Percentiles rank a stretch among this genome's conserved stretches.
Conservation (phyloP, 2,797 vertebrate genomes). For the Momotus momota region DNA sequence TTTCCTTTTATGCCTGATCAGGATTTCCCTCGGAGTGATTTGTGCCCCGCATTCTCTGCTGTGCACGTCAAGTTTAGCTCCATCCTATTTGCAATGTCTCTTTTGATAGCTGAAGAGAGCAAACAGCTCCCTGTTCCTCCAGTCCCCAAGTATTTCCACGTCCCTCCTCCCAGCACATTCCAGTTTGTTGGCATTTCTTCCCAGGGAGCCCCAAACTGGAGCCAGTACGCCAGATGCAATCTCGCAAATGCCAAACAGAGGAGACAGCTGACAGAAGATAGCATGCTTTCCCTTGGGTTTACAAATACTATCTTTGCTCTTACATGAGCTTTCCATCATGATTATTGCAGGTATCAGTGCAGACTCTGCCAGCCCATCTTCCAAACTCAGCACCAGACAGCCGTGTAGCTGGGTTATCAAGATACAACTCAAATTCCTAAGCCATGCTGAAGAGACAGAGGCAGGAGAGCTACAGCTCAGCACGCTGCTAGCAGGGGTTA, state of each 20-base stretch:
- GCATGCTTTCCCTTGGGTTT: fast-evolving
- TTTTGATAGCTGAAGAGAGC: neutral
- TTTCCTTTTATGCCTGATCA: neutral
- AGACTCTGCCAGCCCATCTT: neutral
- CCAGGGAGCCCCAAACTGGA: neutral
- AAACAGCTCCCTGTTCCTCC: neutral
- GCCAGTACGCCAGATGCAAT: neutral
- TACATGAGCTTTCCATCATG: neutral
- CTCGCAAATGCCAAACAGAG: neutral
- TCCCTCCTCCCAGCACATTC: neutral
- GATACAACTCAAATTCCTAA: neutral
- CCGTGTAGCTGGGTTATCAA: fast-evolving
- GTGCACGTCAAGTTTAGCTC: neutral
- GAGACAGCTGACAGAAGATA: neutral
- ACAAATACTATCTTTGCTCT: neutral
- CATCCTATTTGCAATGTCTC: neutral
- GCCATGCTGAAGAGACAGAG: neutral
- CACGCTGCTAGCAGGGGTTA: neutral
- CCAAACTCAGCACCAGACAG: neutral
- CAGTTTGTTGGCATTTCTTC: neutral
- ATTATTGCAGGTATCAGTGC: neutral
- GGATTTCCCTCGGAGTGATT: neutral
- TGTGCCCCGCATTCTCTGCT: neutral
- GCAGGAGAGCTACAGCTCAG: neutral
- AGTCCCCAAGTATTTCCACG: neutral